Conservation (phyloP, 2,797 vertebrate species). For the Halcyon smyrnensis region DNA sequence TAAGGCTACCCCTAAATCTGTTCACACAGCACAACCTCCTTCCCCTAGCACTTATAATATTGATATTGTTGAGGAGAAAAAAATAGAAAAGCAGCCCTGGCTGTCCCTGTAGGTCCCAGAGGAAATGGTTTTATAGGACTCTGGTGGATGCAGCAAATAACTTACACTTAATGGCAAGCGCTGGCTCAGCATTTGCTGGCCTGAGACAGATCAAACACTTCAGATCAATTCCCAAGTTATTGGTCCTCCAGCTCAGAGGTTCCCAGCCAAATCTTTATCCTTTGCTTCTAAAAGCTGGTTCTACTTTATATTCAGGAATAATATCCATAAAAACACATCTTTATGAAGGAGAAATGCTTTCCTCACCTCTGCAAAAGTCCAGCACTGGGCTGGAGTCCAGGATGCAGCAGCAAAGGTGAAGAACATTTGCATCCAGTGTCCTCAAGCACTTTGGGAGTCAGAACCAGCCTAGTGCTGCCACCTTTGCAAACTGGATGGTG, state of each 20-base stretch:
- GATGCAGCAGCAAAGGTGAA: neutral
- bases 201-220: slow-evolving; percentile 39
- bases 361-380: neutral
- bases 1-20: slow-evolving; percentile 24
- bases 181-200: slow-evolving; percentile 40
- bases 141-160: slow-evolving; percentile 60
- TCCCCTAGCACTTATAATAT: neutral
- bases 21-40: slow-evolving; percentile 23
- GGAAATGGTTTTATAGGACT: slow-evolving; percentile 56
- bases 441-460: neutral
- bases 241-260: slow-evolving; percentile 31
- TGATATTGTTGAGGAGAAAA: neutral
- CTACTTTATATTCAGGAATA: slow-evolving; percentile 12
- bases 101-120: slow-evolving; percentile 26
- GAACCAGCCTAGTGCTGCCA: neutral
- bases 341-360: slow-evolving; percentile 30
- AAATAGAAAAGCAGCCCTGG: neutral
- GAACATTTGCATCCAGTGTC: neutral
- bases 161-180: slow-evolving; percentile 38
- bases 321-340: neutral
- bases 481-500: neutral
- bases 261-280: slow-evolving; percentile 50
- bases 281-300: slow-evolving; percentile 41
- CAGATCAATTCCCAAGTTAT: slow-evolving; percentile 42
- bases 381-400: neutral